These are phyloP conservation scores for Diadema setosum DNA, from an alignment of 35 echinoderm and acorn worm genomes.

Conservation along the genomic window DNA sequence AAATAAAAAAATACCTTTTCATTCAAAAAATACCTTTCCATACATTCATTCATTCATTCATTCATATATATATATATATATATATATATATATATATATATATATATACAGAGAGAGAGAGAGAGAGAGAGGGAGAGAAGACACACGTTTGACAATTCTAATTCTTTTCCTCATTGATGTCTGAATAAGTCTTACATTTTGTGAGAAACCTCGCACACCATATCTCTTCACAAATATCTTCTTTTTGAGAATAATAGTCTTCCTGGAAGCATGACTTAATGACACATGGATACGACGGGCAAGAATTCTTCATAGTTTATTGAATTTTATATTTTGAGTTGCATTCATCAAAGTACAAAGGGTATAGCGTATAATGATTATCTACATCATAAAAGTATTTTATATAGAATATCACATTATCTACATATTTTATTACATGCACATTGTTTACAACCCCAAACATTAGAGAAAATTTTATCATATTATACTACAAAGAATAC, in stretches of 20 bases:
- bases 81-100: too few species aligned
- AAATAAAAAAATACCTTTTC: too few species aligned
- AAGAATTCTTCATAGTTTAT: background rate
- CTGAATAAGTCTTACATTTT: background rate
- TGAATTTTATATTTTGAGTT: background rate
- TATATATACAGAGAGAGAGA: too few species aligned
- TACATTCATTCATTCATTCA: too few species aligned
- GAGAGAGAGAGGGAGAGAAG: too few species aligned
- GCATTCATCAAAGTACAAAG: constrained; percentile 10
- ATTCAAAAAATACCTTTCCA: too few species aligned
- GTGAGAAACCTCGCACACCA: too few species aligned
- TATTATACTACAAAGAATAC: background rate
- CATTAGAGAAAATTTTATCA: background rate
- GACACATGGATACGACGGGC: background rate
- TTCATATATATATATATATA: too few species aligned
- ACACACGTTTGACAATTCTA: too few species aligned
- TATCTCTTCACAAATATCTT: background rate
- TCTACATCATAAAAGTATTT: too few species aligned
- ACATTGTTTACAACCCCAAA: background rate
- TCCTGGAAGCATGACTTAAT: background rate
- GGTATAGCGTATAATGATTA: background rate
- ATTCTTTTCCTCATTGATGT: background rate
- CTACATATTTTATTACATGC: background rate
- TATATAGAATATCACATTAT: background rate
- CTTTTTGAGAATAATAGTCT: background rate